These are phyloP conservation scores for Mormyrops boulengeri DNA, from an alignment of 2,797 vertebrate genomes.

Conservation along the genomic window DNA sequence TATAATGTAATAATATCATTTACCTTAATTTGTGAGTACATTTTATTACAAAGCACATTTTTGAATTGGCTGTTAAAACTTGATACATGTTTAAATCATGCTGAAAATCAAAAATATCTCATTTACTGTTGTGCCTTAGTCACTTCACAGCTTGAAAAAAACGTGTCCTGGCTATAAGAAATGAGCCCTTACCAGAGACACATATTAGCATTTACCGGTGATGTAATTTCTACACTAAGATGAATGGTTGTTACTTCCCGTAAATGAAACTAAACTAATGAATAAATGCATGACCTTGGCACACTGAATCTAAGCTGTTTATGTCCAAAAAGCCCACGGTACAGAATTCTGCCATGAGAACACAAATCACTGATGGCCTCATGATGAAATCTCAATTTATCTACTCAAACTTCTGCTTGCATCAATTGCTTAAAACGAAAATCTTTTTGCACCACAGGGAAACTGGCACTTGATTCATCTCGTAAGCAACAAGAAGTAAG, in stretches of 20 bases:
- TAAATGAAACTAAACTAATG: conserved; percentile 12
- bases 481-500: background rate
- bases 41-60: background rate
- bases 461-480: background rate
- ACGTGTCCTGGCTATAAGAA: background rate
- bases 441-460: background rate
- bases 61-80: background rate
- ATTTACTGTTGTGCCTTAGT: background rate
- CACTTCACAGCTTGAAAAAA: background rate
- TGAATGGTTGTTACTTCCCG: conserved; percentile 9
- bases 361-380: conserved; percentile 4
- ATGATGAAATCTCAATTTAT: background rate
- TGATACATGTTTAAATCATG: background rate
- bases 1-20: background rate
- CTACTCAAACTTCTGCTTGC: background rate
- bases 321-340: background rate
- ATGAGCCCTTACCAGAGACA: background rate
- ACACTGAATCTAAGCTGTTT: background rate
- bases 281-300: conserved; percentile 17
- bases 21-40: background rate
- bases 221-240: conserved; percentile 1
- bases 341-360: background rate
- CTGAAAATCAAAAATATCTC: background rate
- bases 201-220: background rate
- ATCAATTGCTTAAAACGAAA: background rate